These are phyloP conservation scores for Cynodonichthys magdalenae DNA, from an alignment of 2,797 vertebrate species.

Conservation along the genomic window DNA sequence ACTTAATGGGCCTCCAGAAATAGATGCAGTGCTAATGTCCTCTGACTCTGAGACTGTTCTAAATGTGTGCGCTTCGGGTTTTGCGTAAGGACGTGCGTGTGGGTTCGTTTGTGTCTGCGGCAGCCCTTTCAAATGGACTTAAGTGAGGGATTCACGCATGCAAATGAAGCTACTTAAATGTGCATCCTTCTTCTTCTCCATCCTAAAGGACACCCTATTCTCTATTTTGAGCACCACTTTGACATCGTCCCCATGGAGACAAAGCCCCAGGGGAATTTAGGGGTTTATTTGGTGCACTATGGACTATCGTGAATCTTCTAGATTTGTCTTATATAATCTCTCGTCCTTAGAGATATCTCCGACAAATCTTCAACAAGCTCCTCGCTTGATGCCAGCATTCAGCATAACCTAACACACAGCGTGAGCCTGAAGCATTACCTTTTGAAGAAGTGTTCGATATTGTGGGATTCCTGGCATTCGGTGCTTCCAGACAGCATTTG, in stretches of 20 bases:
- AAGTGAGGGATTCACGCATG: conserved; percentile 73
- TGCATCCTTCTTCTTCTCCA: conserved; percentile 49
- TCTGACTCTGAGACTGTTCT: conserved; percentile 64
- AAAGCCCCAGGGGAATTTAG: conserved; percentile 42
- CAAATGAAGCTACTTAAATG: conserved; percentile 77
- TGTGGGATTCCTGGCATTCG: conserved; percentile 72
- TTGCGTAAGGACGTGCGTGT: conserved; percentile 11
- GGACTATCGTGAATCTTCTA: conserved; percentile 62
- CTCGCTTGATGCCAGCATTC: conserved; percentile 57
- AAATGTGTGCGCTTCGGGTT: conserved; percentile 39
- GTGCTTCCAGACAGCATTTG: conserved; percentile 67
- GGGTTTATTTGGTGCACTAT: conserved; percentile 57
- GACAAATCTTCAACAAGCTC: conserved; percentile 75
- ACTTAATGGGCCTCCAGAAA: conserved; percentile 81
- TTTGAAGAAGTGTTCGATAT: conserved; percentile 75
- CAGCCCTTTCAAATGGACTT: conserved; percentile 56
- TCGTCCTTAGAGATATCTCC: conserved; percentile 60
- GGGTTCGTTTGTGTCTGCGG: conserved; percentile 31
- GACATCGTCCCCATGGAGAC: conserved; percentile 62
- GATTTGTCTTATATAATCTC: conserved; percentile 73
- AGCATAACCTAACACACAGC: conserved; percentile 55
- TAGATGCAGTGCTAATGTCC: conserved; percentile 80
- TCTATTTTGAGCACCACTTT: conserved; percentile 74
- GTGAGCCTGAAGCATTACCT: conserved; percentile 66
- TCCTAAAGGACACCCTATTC: conserved; percentile 72